phyloP scores from a whole-genome alignment of 2,888 invertebrate species.

The Agrotis clavis region DNA sequence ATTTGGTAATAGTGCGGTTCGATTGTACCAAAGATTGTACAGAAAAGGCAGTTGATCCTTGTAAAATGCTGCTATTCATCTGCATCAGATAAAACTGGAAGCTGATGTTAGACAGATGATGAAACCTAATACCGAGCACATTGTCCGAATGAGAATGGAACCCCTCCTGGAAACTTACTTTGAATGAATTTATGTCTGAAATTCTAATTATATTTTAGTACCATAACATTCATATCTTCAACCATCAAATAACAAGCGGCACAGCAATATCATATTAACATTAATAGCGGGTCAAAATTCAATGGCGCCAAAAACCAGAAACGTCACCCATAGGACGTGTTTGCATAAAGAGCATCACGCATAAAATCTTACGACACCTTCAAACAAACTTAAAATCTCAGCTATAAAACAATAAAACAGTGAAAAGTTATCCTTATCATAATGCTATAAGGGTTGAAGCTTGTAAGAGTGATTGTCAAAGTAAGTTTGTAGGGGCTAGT shows the following conservation, averaged over 20 bases:
- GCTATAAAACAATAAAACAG: neutral
- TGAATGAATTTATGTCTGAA: slow-evolving; percentile 10
- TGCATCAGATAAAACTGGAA: too few species aligned
- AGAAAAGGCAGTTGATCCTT: too few species aligned
- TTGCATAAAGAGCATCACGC: slow-evolving; percentile 87
- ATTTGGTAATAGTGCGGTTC: too few species aligned
- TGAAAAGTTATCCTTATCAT: slow-evolving; percentile 63
- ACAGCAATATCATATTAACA: slow-evolving; percentile 66
- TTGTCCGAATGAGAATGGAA: neutral
- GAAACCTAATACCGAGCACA: too few species aligned
- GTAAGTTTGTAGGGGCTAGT: slow-evolving; percentile 71
- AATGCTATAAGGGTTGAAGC: slow-evolving; percentile 35
- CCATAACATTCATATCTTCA: slow-evolving; percentile 56
- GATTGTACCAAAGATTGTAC: too few species aligned
- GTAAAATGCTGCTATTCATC: too few species aligned
- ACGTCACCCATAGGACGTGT: slow-evolving; percentile 87
- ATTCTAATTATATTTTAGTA: slow-evolving; percentile 42
- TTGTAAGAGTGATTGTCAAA: slow-evolving; percentile 38
- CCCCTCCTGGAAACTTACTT: neutral
- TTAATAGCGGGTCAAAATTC: slow-evolving; percentile 85
- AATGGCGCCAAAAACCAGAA: slow-evolving; percentile 87
- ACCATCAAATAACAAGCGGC: slow-evolving; percentile 55
- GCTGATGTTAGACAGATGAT: too few species aligned
- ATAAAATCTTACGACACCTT: slow-evolving; percentile 90
- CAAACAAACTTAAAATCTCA: slow-evolving; percentile 67